Conservation (phyloP, 2,113 vertebrate species). For the Syrrhaptes paradoxus region DNA sequence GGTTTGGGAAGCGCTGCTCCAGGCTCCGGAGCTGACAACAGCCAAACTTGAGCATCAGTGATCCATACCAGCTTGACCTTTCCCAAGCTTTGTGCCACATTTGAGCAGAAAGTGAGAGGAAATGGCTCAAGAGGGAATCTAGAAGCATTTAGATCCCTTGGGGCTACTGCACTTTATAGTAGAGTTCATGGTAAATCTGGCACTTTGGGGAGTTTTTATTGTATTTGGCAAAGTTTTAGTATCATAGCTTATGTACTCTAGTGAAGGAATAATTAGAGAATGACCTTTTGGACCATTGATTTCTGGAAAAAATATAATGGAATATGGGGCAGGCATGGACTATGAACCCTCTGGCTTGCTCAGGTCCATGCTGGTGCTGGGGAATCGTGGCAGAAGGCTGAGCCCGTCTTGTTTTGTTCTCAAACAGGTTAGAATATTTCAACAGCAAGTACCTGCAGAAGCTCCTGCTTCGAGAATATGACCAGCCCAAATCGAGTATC, state of each 20-base stretch:
- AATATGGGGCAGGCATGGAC: accelerated
- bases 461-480: conserved; percentile 81
- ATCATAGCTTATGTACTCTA: background rate
- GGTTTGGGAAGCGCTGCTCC: background rate
- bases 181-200: background rate
- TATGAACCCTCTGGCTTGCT: background rate
- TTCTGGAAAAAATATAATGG: background rate
- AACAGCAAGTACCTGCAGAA: conserved; percentile 84
- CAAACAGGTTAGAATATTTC: conserved; percentile 80
- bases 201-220: background rate
- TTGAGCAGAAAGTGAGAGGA: background rate
- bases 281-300: background rate
- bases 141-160: background rate
- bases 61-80: background rate
- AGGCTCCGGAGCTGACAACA: background rate
- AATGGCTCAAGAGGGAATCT: background rate
- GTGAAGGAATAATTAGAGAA: background rate
- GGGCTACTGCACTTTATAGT: background rate
- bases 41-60: background rate
- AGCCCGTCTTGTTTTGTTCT: background rate
- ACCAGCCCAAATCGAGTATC: conserved; percentile 81
- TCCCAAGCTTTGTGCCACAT: background rate
- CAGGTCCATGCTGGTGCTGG: background rate
- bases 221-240: background rate
- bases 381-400: background rate